Base-by-base conservation (phyloP, 2,888 invertebrate species). In the Mesodorylaimus sp. region DNA sequence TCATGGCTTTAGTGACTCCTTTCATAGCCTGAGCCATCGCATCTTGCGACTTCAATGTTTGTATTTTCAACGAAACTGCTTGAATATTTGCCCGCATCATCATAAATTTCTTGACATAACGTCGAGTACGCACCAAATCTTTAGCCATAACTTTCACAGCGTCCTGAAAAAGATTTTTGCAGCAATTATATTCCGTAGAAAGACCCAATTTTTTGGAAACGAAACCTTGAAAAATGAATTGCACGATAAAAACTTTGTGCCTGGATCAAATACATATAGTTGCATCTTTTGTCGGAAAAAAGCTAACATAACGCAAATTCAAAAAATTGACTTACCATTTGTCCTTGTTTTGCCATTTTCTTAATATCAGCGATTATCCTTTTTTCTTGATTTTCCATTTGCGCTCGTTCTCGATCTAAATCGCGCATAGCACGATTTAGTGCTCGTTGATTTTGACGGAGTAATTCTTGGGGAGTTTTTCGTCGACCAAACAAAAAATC, bases 101-200 rank as follows among this genome's bases (percentile, higher is more conserved):
- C 80, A 97, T 95, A 68, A 97, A 97, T 70, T 97, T 97, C 69
- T 95, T 93, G 47, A 83, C 81, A 64, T 95, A 93, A 29, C 73
- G 78, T 53, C 97, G 76, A 1, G 97, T 97, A 57, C 97, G 76
- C 3, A 97, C 97, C 57, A 97, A 73, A 72, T 97, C 97, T 68
- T 89, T 89, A 0, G 97, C 97, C 95, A 97, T 95, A 58, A 97
- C 93, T 75, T 91, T 95, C 0, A 97, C 97, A 16, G 97, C 89
- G 73, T 97, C 95, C 87, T 87, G 55, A 57, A 45, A 56, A 49
- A 64, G 62, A 49, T n/a, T n/a, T n/a, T n/a, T n/a, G 50, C 42
- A 55, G 19, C 21, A 10, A 13, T 19, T 45, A n/a, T n/a, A 24
- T 13, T n/a, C 43, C 45, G 13, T 16, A 16, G 13, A 45, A 45